A percentile compares a stretch with the other conserved stretches of the same genome.
phyloP scores from a whole-genome alignment of 2,113 vertebrate genomes.

The Cyrtonyx montezumae region DNA sequence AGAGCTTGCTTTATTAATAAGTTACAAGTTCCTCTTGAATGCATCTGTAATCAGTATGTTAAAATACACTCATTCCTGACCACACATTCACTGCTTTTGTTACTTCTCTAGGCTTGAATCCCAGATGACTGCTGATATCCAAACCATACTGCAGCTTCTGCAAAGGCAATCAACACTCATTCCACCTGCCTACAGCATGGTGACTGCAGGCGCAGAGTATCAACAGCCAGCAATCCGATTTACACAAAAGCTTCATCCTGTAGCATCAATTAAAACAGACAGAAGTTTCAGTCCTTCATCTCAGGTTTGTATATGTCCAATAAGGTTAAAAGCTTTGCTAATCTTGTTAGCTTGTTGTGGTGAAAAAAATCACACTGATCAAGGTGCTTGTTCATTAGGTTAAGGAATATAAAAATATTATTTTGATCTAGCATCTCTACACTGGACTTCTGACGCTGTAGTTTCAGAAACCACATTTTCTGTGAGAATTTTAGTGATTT shows the following conservation, averaged over 20 bases:
- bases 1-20: background rate
- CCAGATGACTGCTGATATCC: slow-evolving; percentile 95
- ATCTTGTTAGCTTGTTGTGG: background rate
- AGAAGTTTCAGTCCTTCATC: slow-evolving; percentile 85
- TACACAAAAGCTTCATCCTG: slow-evolving; percentile 76
- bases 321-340: background rate
- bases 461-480: background rate
- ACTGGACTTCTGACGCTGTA: background rate
- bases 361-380: background rate
- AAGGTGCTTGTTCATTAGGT: background rate
- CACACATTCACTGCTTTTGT: background rate
- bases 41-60: background rate
- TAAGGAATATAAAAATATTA: background rate
- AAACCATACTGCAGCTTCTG: slow-evolving; percentile 92
- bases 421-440: background rate
- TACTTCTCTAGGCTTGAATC: slow-evolving; percentile 88
- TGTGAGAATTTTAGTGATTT: background rate
- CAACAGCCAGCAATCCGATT: slow-evolving; percentile 79
- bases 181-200: slow-evolving; percentile 95
- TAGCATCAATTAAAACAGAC: slow-evolving; percentile 82
- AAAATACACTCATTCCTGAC: background rate
- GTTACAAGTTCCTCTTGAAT: background rate
- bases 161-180: slow-evolving; percentile 89
- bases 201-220: slow-evolving; percentile 87
- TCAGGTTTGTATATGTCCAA: slow-evolving; percentile 77